phyloP scores from a whole-genome alignment of 2,888 invertebrate genomes.

The Macroteleia sp. region DNA sequence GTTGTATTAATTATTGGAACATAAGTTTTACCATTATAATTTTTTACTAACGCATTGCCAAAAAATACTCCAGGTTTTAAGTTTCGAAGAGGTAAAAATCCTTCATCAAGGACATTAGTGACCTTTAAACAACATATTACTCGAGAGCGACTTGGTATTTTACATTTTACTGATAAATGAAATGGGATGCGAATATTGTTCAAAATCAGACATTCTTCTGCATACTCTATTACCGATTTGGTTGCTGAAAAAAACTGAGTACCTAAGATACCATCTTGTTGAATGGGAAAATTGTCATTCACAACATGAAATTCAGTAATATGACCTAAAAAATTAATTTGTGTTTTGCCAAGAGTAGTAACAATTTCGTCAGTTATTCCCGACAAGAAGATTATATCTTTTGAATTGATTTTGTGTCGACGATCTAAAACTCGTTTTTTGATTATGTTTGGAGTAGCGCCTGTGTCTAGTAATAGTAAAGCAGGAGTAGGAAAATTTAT shows the following conservation, averaged over 20 bases:
- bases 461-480: constrained; percentile 15
- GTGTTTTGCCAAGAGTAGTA: constrained; percentile 10
- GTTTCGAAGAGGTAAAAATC: background rate
- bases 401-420: background rate
- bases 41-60: background rate
- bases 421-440: background rate
- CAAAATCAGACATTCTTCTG: background rate
- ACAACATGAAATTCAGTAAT: constrained; percentile 13
- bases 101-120: too few species aligned
- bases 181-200: too few species aligned
- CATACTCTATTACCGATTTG: constrained; percentile 11
- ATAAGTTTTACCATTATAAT: background rate
- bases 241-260: background rate
- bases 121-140: too few species aligned
- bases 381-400: background rate
- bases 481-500: background rate
- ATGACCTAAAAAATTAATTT: background rate
- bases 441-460: constrained; percentile 23
- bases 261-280: constrained; percentile 19
- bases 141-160: background rate
- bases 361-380: constrained; percentile 12
- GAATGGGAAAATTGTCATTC: constrained; percentile 2
- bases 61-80: background rate
- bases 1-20: background rate
- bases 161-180: too few species aligned